These are phyloP conservation scores for Penaeus chinensis DNA, from an alignment of 1,140 invertebrate genomes.

Conservation along the genomic window DNA sequence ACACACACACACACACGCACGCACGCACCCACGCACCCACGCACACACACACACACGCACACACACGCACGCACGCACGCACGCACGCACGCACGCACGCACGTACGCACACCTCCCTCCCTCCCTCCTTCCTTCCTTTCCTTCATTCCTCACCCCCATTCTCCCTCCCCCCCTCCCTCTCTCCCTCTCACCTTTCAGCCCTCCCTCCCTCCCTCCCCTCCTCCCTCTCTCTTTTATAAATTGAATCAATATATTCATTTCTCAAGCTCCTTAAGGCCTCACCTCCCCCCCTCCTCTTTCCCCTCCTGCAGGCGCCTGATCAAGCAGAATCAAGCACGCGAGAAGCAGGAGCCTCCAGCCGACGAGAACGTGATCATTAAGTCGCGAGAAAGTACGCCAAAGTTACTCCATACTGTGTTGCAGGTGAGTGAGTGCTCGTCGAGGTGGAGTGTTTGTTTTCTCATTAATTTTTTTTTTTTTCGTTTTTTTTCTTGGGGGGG, in stretches of 20 bases:
- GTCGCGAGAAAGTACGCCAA: constrained; percentile 51
- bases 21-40: no score
- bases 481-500: no score
- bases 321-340: constrained; percentile 60
- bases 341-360: constrained; percentile 36
- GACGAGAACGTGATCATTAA: constrained; percentile 62
- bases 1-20: no score
- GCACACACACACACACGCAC: no score
- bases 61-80: no score
- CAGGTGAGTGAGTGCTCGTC: constrained; percentile 34
- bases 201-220: neutral
- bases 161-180: no score
- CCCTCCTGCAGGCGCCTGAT: constrained; percentile 52
- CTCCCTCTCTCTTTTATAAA: neutral
- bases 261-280: neutral
- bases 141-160: no score
- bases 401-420: constrained; percentile 58
- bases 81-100: no score
- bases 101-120: no score
- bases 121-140: no score
- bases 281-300: neutral
- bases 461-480: neutral
- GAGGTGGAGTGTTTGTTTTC: neutral
- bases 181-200: neutral
- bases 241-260: neutral